A percentile compares a stretch with the other conserved stretches of the same genome.
Evolutionary conservation across 2,888 invertebrate genomes (phyloP).

Genomic region (Leptopilina myrica): DNA sequence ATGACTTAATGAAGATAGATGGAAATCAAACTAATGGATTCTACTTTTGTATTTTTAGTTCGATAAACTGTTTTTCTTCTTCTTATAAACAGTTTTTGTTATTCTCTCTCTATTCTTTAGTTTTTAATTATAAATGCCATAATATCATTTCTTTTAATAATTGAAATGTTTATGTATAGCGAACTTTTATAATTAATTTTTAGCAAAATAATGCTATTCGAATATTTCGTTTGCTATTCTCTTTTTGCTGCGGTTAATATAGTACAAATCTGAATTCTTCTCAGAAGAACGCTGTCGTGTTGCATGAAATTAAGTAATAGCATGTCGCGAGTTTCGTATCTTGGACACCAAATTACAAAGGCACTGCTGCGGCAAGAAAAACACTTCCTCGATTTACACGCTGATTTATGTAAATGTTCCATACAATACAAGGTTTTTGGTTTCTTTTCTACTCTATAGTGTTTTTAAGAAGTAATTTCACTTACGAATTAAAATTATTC

Average conservation of each 20-base stretch:
- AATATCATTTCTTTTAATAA: neutral
- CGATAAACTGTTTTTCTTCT: neutral
- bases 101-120: neutral
- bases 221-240: constrained; percentile 8
- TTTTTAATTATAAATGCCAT: too few relatives aligned
- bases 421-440: neutral
- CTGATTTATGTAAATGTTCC: constrained; percentile 21
- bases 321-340: constrained; percentile 46
- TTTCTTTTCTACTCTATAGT: neutral
- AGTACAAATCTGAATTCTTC: constrained; percentile 59
- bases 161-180: neutral
- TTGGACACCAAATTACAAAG: constrained; percentile 31
- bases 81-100: neutral
- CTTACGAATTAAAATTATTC: too few relatives aligned
- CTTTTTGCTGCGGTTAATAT: neutral
- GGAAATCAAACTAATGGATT: constrained; percentile 26
- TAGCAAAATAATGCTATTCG: constrained; percentile 24
- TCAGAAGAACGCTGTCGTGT: constrained; percentile 62
- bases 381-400: constrained; percentile 30
- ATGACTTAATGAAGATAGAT: neutral
- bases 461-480: neutral
- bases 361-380: constrained; percentile 8
- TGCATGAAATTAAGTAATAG: constrained; percentile 64
- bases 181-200: too few relatives aligned
- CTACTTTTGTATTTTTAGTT: neutral